Evolutionary conservation across 1,140 invertebrate genomes (phyloP), one percentile per base, ranked within the genome.

Genomic region (Tetramorium parvispinum): DNA sequence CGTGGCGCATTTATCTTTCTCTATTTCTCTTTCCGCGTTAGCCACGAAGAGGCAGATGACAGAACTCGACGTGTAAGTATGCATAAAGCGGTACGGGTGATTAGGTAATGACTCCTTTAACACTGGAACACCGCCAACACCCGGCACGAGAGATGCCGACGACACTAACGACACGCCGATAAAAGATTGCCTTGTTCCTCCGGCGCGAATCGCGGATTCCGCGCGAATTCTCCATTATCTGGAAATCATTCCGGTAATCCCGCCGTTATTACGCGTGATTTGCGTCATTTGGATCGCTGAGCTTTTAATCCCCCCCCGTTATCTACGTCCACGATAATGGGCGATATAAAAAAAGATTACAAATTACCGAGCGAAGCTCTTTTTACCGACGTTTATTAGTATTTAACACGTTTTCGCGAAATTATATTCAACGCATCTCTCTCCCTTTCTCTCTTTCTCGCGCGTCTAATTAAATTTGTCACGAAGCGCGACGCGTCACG

Each of bases 31-130:
- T 37, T 73, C 32, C 43, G 78, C 61, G 57, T 78, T 61, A 61
- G 61, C 77, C 66, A 32, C 46, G 16, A 68, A 82, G 65, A 81
- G 37, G 55, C 83, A 55, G 83, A 86, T 88, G 88, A 79, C 85
- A 89, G 75, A 76, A 66, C 40, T 66, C 78, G 85, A 86, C 88
- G 46, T 87, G 73, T 85, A 77, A 89, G 78, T 89, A 86, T 89
- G 85, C 85, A 87, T 76, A 89, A 90, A 90, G 79, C 89, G 73
- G 88, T 6, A 81, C 59, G 75, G 78, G 89, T 89, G 89, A 90
- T 90, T 90, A 90, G 88, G 85, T 90, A 89, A 90, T 70, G 88
- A 87, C 88, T 89, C 51, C 85, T 88, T 53, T 68, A 79, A 73
- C 55, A 83, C 71, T 89, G 89, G 89, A 90, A 87, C 68, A n/a